These are phyloP conservation scores for Dolichopus griseipennis DNA, from an alignment of 2,888 invertebrate species.

Conservation along the genomic window DNA sequence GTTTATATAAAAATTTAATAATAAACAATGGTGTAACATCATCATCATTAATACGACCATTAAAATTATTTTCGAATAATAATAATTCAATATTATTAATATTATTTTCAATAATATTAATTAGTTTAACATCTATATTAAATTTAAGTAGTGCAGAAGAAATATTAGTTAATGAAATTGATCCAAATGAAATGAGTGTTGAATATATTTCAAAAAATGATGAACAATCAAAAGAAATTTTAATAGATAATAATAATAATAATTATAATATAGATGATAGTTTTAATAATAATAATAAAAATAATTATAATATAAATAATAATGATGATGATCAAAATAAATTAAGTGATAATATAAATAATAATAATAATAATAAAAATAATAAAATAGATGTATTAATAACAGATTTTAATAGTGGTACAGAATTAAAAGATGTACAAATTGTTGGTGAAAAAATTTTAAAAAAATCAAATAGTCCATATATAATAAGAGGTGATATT, in stretches of 20 bases:
- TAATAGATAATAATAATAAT: neutral
- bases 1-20: neutral
- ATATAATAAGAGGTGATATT: slow-evolving; percentile 68
- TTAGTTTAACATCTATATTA: neutral
- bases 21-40: neutral
- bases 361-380: neutral
- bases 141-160: slow-evolving; percentile 12
- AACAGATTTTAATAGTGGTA: slow-evolving; percentile 18
- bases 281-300: neutral
- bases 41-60: neutral
- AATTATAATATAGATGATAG: neutral
- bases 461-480: slow-evolving; percentile 55
- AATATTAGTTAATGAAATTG: slow-evolving; percentile 19
- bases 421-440: slow-evolving; percentile 37
- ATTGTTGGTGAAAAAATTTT: slow-evolving; percentile 38
- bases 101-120: neutral
- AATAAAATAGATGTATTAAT: neutral
- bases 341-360: neutral
- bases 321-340: neutral
- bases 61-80: too few species aligned
- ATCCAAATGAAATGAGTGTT: slow-evolving; percentile 12
- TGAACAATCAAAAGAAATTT: neutral
- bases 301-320: neutral
- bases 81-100: neutral
- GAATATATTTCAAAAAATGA: slow-evolving; percentile 4